Conservation (phyloP, 2,888 invertebrate genomes). For the Cataglyphis rosenhaueri region DNA sequence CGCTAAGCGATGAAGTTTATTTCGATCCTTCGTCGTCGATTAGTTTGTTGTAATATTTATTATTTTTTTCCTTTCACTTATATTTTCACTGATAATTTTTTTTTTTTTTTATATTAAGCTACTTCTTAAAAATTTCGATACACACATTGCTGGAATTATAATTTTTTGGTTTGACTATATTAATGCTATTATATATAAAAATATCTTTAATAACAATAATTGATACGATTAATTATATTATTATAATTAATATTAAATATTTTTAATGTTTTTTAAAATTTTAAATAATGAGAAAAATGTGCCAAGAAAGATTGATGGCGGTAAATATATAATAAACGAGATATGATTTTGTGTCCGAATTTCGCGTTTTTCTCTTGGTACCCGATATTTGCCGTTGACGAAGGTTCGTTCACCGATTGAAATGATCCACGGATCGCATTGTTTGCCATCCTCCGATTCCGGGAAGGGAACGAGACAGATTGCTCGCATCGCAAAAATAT, state of each 20-base stretch:
- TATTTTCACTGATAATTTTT: not conserved
- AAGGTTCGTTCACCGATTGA: constrained; percentile 37
- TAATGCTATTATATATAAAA: not conserved
- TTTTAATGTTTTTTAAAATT: not conserved
- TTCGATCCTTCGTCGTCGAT: not conserved
- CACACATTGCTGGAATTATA: not conserved
- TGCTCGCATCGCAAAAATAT: constrained; percentile 21
- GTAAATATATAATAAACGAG: not conserved
- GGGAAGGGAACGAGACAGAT: constrained; percentile 33
- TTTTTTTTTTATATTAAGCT: not conserved
- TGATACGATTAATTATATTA: not conserved
- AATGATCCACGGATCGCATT: constrained; percentile 38
- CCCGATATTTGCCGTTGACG: not conserved
- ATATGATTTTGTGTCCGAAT: not conserved
- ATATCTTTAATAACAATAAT: not conserved
- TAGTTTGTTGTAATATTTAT: not conserved
- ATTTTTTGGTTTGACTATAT: not conserved
- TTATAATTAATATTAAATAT: too few relatives aligned
- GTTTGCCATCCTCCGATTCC: constrained; percentile 36
- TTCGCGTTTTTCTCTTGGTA: not conserved
- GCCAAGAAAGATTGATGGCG: not conserved
- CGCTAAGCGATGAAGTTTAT: not conserved
- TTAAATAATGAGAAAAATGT: not conserved
- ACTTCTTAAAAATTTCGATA: not conserved
- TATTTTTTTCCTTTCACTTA: not conserved